Evolutionary conservation across 2,888 invertebrate species (phyloP).

Genomic region (Dryocosmus kuriphilus): DNA sequence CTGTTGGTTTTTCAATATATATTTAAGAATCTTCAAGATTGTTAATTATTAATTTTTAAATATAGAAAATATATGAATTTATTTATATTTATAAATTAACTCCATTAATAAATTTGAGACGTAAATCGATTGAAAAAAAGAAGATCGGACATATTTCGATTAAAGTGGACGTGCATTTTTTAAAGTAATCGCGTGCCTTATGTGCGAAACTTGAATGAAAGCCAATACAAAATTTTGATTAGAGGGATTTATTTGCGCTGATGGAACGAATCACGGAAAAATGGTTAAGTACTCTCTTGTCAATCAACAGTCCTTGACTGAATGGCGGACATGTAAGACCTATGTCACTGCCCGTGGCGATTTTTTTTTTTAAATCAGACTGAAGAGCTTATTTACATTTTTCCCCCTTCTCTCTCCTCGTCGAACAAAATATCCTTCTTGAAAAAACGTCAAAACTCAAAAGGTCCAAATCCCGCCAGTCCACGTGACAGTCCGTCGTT

Average conservation of each 20-base stretch:
- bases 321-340: conserved; percentile 74
- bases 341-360: conserved; percentile 69
- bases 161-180: too few species aligned
- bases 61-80: too few species aligned
- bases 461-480: background rate
- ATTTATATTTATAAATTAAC: too few species aligned
- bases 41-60: too few species aligned
- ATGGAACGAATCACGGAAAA: conserved; percentile 8
- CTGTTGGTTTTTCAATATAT: too few species aligned
- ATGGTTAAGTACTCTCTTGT: conserved; percentile 38
- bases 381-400: conserved; percentile 62
- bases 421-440: background rate
- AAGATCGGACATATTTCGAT: too few species aligned
- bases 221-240: background rate
- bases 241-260: conserved; percentile 5
- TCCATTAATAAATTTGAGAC: too few species aligned
- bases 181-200: too few species aligned
- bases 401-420: background rate
- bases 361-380: conserved; percentile 67
- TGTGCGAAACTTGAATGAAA: too few species aligned
- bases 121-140: too few species aligned
- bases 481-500: conserved; percentile 24
- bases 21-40: too few species aligned
- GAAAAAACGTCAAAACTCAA: background rate
- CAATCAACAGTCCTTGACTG: conserved; percentile 68